Evolutionary conservation across 2,888 invertebrate species (phyloP).

Genomic region (Heliconius hortense): DNA sequence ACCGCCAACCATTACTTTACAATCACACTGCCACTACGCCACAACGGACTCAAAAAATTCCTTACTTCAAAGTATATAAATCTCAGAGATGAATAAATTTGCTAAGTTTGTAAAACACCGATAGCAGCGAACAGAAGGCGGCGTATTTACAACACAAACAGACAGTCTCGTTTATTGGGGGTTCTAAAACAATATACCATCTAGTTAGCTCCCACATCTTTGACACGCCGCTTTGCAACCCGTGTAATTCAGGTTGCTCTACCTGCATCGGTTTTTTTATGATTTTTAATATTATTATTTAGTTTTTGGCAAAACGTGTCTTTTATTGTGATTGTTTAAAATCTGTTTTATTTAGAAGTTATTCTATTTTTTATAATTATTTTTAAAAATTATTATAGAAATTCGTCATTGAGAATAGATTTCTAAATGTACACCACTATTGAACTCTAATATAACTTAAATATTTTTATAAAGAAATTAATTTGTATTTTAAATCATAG

Average conservation of each 20-base stretch:
- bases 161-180: slow-evolving; percentile 57
- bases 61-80: background rate
- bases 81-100: background rate
- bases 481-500: slow-evolving; percentile 38
- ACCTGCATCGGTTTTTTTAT: slow-evolving; percentile 60
- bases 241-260: slow-evolving; percentile 43
- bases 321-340: background rate
- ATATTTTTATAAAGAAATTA: too few species aligned
- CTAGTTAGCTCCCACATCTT: slow-evolving; percentile 45
- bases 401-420: too few species aligned
- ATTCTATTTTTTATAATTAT: background rate
- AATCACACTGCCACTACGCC: background rate
- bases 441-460: too few species aligned
- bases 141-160: slow-evolving; percentile 62
- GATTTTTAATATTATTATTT: slow-evolving; percentile 15
- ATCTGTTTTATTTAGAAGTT: background rate
- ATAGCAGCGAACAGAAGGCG: slow-evolving; percentile 55
- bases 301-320: background rate
- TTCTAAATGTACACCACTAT: too few species aligned
- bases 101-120: background rate
- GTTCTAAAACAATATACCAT: slow-evolving; percentile 70
- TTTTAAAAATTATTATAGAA: too few species aligned
- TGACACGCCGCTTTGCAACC: slow-evolving; percentile 37
- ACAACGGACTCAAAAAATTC: background rate
- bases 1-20: background rate